Evolutionary conservation across 2,888 invertebrate species (phyloP).

Genomic region (Aspidiotus destructor): DNA sequence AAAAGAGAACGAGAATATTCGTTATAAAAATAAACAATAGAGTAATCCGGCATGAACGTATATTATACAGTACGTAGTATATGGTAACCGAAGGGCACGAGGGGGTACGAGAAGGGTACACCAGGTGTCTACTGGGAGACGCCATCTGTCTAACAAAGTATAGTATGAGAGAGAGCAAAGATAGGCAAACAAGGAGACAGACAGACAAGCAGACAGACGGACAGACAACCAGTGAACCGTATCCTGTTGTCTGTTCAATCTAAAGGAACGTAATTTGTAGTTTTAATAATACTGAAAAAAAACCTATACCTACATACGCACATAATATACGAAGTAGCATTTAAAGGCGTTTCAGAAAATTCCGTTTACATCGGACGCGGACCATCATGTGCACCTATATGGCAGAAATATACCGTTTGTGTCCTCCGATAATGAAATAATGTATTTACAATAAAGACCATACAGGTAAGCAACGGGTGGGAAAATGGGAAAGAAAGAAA

Average conservation of each 20-base stretch:
- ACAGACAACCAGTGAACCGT: slow-evolving; percentile 32
- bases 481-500: background rate
- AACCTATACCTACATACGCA: slow-evolving; percentile 5
- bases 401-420: too few species aligned
- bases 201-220: slow-evolving; percentile 17
- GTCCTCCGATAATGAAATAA: background rate
- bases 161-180: background rate
- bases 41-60: slow-evolving; percentile 19
- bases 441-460: slow-evolving; percentile 3
- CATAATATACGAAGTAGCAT: background rate
- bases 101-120: slow-evolving; percentile 25
- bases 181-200: background rate
- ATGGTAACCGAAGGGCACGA: slow-evolving; percentile 16
- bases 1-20: slow-evolving; percentile 9
- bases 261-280: slow-evolving; percentile 32
- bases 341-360: background rate
- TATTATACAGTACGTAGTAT: slow-evolving; percentile 27
- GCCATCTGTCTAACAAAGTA: slow-evolving; percentile 31
- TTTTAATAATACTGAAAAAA: slow-evolving; percentile 21
- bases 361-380: background rate
- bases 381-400: background rate
- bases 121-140: slow-evolving; percentile 31
- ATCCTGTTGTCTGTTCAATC: slow-evolving; percentile 32
- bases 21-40: slow-evolving; percentile 32
- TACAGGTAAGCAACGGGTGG: background rate